Conservation (phyloP, 1,140 invertebrate genomes). For the Cydia strobilella region DNA sequence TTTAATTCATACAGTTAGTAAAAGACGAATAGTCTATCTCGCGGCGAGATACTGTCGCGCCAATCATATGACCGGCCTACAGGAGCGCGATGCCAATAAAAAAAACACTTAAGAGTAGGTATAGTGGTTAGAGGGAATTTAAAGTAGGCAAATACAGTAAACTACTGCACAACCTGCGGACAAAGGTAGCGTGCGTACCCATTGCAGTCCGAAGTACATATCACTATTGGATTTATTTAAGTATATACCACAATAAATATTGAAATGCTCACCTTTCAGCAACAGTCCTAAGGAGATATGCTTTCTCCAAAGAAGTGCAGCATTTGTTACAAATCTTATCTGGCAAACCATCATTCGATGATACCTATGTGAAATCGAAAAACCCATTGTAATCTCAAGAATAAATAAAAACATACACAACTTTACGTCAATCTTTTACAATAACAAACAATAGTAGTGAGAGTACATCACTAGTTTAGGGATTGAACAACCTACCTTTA, state of each 20-base stretch:
- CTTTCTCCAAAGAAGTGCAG: constrained; percentile 68
- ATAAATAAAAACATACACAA: constrained; percentile 14
- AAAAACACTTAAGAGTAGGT: no score
- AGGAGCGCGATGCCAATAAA: no score
- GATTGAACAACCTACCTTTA: constrained; percentile 58
- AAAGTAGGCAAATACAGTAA: no score
- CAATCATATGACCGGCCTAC: no score
- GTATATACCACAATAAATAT: neutral
- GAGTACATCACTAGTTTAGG: constrained; percentile 32
- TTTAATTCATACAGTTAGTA: no score
- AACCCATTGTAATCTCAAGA: neutral
- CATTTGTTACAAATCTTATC: constrained; percentile 74
- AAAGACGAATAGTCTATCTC: no score
- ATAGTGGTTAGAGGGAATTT: neutral
- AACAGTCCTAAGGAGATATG: constrained; percentile 70
- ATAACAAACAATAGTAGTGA: constrained; percentile 21
- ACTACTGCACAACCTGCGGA: no score
- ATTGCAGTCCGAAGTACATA: no score
- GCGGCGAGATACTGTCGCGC: no score
- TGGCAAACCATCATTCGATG: constrained; percentile 69
- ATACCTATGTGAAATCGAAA: constrained; percentile 51
- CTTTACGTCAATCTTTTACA: constrained; percentile 16
- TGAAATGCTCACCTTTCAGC: constrained; percentile 63
- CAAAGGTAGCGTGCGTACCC: neutral
- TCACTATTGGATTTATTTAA: neutral